Conservation (phyloP, 2,888 invertebrate genomes). For the Athalia rosae region DNA sequence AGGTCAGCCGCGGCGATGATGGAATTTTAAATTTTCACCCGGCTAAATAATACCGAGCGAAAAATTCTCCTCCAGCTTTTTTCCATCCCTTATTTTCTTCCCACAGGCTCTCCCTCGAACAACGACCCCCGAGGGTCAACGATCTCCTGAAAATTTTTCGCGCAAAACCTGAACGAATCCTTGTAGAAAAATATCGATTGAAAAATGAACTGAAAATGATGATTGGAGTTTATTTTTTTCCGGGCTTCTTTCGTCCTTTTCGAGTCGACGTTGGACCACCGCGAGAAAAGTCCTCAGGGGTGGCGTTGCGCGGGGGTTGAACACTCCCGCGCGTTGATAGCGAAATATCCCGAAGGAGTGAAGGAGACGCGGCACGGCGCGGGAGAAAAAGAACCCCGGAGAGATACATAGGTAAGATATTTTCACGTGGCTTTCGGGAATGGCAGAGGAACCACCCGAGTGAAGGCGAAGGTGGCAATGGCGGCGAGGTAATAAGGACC, state of each 20-base stretch:
- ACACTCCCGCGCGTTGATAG: no score
- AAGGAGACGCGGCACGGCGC: not conserved
- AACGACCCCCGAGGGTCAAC: no score
- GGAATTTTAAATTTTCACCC: slow-evolving; percentile 16
- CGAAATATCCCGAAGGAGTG: no score
- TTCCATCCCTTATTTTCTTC: not conserved
- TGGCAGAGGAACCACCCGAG: slow-evolving; percentile 10
- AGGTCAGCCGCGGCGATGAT: not conserved
- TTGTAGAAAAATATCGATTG: no score
- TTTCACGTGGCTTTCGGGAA: slow-evolving; percentile 42
- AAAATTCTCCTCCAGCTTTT: not conserved
- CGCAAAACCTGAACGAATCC: no score
- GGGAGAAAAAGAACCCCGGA: not conserved
- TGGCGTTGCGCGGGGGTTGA: no score
- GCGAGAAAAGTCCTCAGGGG: no score
- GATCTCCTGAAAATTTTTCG: no score
- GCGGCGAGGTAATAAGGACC: slow-evolving; percentile 66
- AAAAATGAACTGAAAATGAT: no score
- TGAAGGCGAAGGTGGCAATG: slow-evolving; percentile 48
- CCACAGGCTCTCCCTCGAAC: not conserved
- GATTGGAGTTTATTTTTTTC: no score
- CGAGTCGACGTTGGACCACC: no score
- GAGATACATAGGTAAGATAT: slow-evolving; percentile 44
- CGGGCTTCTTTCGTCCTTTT: no score
- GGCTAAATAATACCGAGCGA: not conserved